A percentile compares a stretch with the other conserved stretches of the same genome.
Evolutionary conservation across 2,113 vertebrate genomes (phyloP).

Genomic region (Platichthys stellatus): DNA sequence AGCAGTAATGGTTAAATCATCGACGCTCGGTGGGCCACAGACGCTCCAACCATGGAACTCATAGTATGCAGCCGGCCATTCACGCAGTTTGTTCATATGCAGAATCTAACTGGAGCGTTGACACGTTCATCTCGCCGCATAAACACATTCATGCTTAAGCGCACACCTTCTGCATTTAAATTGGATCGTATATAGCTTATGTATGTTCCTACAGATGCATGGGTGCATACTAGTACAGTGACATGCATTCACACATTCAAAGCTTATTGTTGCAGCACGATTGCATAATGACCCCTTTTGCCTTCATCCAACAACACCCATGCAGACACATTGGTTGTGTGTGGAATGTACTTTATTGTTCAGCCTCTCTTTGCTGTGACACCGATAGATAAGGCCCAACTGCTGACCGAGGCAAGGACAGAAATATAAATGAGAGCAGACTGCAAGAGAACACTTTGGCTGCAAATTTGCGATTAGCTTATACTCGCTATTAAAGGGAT

Average conservation of each 20-base stretch:
- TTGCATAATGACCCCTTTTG: background rate
- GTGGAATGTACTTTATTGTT: constrained; percentile 47
- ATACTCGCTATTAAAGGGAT: too few relatives aligned
- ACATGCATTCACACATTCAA: background rate
- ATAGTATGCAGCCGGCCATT: background rate
- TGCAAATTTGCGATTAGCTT: background rate
- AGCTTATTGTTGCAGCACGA: background rate
- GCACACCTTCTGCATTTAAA: constrained; percentile 12
- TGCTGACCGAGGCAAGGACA: constrained; percentile 52
- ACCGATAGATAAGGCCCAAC: constrained; percentile 46
- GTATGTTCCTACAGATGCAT: background rate
- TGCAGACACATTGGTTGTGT: background rate
- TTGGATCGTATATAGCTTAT: background rate
- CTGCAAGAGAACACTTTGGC: constrained; percentile 24
- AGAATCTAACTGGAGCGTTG: constrained; percentile 6
- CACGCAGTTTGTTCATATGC: constrained; percentile 8
- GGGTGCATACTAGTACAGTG: background rate
- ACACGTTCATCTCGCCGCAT: background rate
- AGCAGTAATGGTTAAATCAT: constrained; percentile 27
- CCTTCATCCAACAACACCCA: constrained; percentile 7
- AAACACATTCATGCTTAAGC: constrained; percentile 10
- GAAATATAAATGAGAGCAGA: constrained; percentile 26
- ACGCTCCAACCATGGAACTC: background rate
- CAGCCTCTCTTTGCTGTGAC: constrained; percentile 28
- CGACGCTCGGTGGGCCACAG: constrained; percentile 2